Evolutionary conservation across 1,140 invertebrate genomes (phyloP).

Genomic region (Ephestia elutella): DNA sequence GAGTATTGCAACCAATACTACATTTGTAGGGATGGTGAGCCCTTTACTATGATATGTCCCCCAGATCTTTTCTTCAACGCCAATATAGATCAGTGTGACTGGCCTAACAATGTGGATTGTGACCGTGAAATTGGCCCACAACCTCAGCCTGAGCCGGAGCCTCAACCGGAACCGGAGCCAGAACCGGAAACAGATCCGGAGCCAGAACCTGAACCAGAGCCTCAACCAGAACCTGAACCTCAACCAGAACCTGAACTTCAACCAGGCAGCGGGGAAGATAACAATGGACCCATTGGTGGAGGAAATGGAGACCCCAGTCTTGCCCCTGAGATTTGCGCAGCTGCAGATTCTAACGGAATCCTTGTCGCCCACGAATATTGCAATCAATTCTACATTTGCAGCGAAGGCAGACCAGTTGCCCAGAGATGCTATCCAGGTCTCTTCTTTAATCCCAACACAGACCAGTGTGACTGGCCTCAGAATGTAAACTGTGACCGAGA

Average conservation of each 20-base stretch:
- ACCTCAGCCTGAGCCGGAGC: conserved; percentile 2
- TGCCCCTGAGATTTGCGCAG: conserved; percentile 21
- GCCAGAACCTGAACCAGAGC: background rate
- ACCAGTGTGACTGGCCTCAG: conserved; percentile 77
- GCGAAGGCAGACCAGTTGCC: conserved; percentile 22
- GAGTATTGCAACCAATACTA: conserved; percentile 40
- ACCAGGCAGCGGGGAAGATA: conserved; percentile 11
- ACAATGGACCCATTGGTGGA: conserved; percentile 4
- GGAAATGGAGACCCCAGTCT: conserved; percentile 30
- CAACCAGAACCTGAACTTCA: background rate
- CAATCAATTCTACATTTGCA: conserved; percentile 40
- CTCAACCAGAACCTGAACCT: too few relatives aligned
- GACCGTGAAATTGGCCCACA: conserved; percentile 18
- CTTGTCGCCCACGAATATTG: conserved; percentile 39
- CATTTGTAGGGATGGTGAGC: conserved; percentile 22
- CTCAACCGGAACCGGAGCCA: background rate
- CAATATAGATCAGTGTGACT: conserved; percentile 74
- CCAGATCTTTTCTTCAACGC: conserved; percentile 75
- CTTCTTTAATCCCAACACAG: conserved; percentile 74
- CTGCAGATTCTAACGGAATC: conserved; percentile 22
- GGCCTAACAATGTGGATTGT: conserved; percentile 31
- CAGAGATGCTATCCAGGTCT: conserved; percentile 59
- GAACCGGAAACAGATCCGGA: background rate
- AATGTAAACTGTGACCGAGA: conserved; percentile 62
- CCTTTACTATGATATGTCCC: conserved; percentile 17